phyloP scores from a whole-genome alignment of 2,113 vertebrate species.

The Henicopernis longicauda region DNA sequence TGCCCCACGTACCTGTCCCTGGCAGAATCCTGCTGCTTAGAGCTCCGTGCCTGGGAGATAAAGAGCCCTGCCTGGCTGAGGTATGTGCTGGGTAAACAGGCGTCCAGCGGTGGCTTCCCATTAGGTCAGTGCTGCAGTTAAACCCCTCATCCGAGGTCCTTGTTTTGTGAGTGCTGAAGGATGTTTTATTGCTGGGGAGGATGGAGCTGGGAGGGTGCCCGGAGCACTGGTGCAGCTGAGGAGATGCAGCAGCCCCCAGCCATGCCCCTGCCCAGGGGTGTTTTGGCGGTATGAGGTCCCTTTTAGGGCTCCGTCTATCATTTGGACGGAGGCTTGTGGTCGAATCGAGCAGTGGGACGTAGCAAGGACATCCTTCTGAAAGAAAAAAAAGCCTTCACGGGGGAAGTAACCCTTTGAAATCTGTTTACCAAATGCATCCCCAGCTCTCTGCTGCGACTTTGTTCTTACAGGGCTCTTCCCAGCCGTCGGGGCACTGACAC shows the following conservation, averaged over 20 bases:
- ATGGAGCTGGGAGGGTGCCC: background rate
- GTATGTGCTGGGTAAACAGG: background rate
- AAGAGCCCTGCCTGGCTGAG: background rate
- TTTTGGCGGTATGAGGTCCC: background rate
- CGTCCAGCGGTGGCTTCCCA: background rate
- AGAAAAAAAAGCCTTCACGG: too few species aligned
- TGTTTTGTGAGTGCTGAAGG: background rate
- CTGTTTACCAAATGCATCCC: background rate
- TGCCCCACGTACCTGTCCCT: background rate
- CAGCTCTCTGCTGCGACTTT: background rate
- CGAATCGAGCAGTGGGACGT: too few species aligned
- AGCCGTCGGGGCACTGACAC: background rate
- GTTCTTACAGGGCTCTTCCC: background rate
- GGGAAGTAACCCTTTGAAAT: background rate
- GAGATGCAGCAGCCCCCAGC: background rate
- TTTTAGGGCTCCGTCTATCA: rapidly evolving
- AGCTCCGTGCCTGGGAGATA: background rate
- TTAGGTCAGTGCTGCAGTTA: background rate
- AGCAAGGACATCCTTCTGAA: background rate
- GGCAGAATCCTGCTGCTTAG: background rate
- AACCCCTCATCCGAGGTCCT: background rate
- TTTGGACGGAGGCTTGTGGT: too few species aligned
- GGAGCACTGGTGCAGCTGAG: background rate
- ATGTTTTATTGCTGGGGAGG: background rate
- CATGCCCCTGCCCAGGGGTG: too few species aligned